Evolutionary conservation across 2,888 invertebrate genomes (phyloP), one percentile per base, ranked within the genome.

Genomic region (Phaedon cochleariae): DNA sequence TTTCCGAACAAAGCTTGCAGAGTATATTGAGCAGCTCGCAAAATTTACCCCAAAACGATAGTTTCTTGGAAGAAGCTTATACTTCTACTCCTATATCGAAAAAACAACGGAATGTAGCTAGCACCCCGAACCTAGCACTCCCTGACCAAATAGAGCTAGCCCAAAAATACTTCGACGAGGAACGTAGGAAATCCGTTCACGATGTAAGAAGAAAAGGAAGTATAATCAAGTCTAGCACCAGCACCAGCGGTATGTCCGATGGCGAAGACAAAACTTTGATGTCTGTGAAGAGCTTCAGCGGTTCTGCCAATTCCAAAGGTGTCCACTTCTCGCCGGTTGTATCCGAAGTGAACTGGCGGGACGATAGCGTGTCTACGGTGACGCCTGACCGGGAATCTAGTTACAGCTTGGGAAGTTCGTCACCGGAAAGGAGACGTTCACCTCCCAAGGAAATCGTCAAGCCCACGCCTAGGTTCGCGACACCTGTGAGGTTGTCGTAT

Each of bases 321-420:
- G 93, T 93, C 26, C 92, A 92, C 76, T 93, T 93, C 80, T 92
- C 90, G 74, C 92, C 92, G 2, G 89, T 93, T 58, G 92, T 93
- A 12, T 90, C 91, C 53, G 92, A 93, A 83, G 91, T 93, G 67
- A 90, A 90, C 79, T 93, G 93, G 92, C 87, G 89, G 72, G 90
- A 92, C 64, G 90, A 92, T 64, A 78, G 74, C 64, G 72, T 75
- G 9, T 78, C 79, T 1, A 77, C 79, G 15, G 76, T 72, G 21
- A 78, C 79, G 6, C 79, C 76, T 0, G 81, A 83, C 57, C 71
- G 80, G 18, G 80, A 80, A 63, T 80, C 81, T 3, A 79, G 79
- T 64, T 80, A 80, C 66, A 81, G 81, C 55, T 67, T 82, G 22
- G 77, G 77, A 5, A 80, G 81, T 62, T 74, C 74, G 1, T 79